Percentiles rank a stretch among this genome's conserved stretches.
Conservation (phyloP, 2,113 vertebrate species). For the Apeltes quadracus region DNA sequence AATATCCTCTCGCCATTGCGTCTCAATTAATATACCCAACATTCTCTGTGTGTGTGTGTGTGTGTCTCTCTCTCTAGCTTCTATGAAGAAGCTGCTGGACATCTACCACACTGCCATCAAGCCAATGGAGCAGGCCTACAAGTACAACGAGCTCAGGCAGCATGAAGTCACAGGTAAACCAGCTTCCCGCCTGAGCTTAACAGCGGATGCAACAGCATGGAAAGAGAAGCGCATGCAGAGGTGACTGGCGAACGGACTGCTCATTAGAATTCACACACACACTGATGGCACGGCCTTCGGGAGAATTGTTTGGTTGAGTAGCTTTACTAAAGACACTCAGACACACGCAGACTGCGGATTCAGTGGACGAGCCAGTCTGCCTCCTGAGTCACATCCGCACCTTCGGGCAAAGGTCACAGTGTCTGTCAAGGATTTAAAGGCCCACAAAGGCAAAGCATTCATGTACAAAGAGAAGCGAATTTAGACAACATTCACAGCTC, state of each 20-base stretch:
- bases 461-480: constrained; percentile 3
- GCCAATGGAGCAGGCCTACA: constrained; percentile 93
- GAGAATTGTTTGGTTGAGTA: background rate
- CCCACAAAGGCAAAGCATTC: background rate
- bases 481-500: background rate
- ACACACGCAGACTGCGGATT: background rate
- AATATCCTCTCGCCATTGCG: constrained; percentile 2
- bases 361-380: no score
- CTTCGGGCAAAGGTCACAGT: background rate
- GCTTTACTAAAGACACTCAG: background rate
- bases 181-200: background rate
- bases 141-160: constrained; percentile 95
- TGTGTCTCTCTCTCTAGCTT: constrained; percentile 74
- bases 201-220: background rate
- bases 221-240: background rate
- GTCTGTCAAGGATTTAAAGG: background rate
- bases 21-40: constrained; percentile 3
- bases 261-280: background rate
- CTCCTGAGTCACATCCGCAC: background rate
- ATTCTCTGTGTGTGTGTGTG: constrained; percentile 6
- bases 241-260: background rate
- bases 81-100: constrained; percentile 89
- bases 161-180: constrained; percentile 93
- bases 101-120: constrained; percentile 94
- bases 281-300: background rate